Evolutionary conservation across 1,140 invertebrate species (phyloP).

Genomic region (Papilio glaucus): DNA sequence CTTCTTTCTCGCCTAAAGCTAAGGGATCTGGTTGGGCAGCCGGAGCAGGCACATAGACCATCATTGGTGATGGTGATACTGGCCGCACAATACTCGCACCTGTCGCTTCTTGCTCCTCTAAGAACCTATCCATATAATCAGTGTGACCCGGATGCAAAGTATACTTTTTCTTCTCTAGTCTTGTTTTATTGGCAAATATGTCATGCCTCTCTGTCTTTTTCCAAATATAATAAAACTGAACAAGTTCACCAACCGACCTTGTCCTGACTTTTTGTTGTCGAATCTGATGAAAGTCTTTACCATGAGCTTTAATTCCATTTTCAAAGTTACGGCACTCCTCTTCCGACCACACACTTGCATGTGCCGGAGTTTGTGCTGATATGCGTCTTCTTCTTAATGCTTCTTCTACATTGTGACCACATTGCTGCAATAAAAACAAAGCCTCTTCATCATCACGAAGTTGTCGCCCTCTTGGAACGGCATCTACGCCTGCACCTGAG

Average conservation of each 20-base stretch:
- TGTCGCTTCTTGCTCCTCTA: constrained; percentile 90
- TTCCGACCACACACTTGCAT: constrained; percentile 97
- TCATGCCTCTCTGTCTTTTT: constrained; percentile 99
- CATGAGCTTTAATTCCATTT: constrained; percentile 94
- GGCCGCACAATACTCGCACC: constrained; percentile 69
- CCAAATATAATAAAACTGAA: constrained; percentile 99
- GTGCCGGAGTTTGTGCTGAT: constrained; percentile 80
- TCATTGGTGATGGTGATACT: constrained; percentile 75
- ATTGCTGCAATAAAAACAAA: constrained; percentile 95
- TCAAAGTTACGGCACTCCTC: constrained; percentile 99
- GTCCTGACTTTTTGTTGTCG: constrained; percentile 97
- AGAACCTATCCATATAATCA: constrained; percentile 94
- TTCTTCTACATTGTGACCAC: constrained; percentile 97
- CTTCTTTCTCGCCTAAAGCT: constrained; percentile 79
- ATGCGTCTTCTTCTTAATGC: constrained; percentile 93
- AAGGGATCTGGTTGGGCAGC: constrained; percentile 78
- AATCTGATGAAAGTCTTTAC: constrained; percentile 98
- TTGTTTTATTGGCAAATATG: constrained; percentile 92
- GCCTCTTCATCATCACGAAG: constrained; percentile 97
- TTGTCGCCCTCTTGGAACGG: constrained; percentile 90
- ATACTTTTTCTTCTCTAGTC: constrained; percentile 95
- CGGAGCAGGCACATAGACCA: constrained; percentile 73
- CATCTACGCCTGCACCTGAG: constrained; percentile 83
- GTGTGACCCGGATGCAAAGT: constrained; percentile 92
- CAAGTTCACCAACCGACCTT: constrained; percentile 97